Percentiles rank a stretch among this genome's conserved stretches.
Evolutionary conservation across 2,888 invertebrate genomes (phyloP).

Genomic region (Scaptomyza flava): DNA sequence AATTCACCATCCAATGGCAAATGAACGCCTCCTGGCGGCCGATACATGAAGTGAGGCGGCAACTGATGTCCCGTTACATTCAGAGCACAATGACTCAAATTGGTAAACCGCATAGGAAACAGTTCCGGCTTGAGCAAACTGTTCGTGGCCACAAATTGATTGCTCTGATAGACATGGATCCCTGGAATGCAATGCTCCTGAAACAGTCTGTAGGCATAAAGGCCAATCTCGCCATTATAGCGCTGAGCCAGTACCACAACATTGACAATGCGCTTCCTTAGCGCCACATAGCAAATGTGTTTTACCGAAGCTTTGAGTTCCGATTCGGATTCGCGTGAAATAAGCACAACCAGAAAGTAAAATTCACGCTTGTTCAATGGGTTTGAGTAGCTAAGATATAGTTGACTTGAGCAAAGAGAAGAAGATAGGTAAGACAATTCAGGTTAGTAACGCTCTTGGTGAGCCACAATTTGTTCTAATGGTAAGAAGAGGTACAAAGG

Average conservation of each 20-base stretch:
- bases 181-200: slow-evolving; percentile 32
- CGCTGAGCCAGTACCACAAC: slow-evolving; percentile 65
- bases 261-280: slow-evolving; percentile 54
- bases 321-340: slow-evolving; percentile 13
- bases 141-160: slow-evolving; percentile 48
- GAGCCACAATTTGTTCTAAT: too few species aligned
- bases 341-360: slow-evolving; percentile 71
- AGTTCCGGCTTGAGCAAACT: slow-evolving; percentile 38
- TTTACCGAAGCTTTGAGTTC: slow-evolving; percentile 8
- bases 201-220: slow-evolving; percentile 48
- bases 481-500: too few species aligned
- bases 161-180: slow-evolving; percentile 48
- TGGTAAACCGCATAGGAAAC: slow-evolving; percentile 57
- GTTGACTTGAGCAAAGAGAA: slow-evolving; percentile 33
- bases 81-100: slow-evolving; percentile 64
- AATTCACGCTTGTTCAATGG: slow-evolving; percentile 65
- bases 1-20: slow-evolving; percentile 30
- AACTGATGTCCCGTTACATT: slow-evolving; percentile 61
- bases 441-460: not conserved
- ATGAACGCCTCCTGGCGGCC: slow-evolving; percentile 31
- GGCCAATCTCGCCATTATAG: slow-evolving; percentile 23
- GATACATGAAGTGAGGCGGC: slow-evolving; percentile 69
- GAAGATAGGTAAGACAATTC: not conserved
- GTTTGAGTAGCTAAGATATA: slow-evolving; percentile 46
- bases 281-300: slow-evolving; percentile 45